These are phyloP conservation scores for Myiopsitta monachus DNA, from an alignment of 2,113 vertebrate genomes.

Conservation along the genomic window DNA sequence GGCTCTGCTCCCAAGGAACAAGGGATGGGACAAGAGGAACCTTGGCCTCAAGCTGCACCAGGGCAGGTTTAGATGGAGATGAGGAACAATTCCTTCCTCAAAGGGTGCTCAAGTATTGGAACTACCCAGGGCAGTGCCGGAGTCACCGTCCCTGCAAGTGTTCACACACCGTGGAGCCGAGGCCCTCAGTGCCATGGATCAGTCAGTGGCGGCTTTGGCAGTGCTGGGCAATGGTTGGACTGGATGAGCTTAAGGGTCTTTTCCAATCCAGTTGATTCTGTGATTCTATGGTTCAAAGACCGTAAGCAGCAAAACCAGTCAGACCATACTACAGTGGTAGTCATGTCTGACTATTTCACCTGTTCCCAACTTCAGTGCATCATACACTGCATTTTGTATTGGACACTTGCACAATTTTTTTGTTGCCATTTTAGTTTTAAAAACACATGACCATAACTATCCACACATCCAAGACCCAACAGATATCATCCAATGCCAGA, in stretches of 20 bases:
- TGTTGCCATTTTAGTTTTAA: background rate
- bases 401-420: background rate
- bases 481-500: background rate
- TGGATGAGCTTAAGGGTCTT: background rate
- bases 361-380: background rate
- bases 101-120: background rate
- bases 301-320: background rate
- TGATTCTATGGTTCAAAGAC: background rate
- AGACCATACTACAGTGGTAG: background rate
- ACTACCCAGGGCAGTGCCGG: background rate
- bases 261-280: background rate
- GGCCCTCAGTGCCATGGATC: background rate
- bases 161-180: fast-evolving
- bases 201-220: background rate
- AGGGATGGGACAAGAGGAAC: too few relatives aligned
- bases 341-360: background rate
- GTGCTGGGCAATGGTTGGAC: background rate
- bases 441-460: background rate
- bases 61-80: too few relatives aligned
- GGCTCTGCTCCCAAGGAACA: too few relatives aligned
- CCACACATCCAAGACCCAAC: background rate
- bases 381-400: fast-evolving
- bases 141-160: background rate
- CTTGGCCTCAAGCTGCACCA: too few relatives aligned
- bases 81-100: too few relatives aligned